phyloP scores from a whole-genome alignment of 1,140 invertebrate species.

The Calosoma granatense region DNA sequence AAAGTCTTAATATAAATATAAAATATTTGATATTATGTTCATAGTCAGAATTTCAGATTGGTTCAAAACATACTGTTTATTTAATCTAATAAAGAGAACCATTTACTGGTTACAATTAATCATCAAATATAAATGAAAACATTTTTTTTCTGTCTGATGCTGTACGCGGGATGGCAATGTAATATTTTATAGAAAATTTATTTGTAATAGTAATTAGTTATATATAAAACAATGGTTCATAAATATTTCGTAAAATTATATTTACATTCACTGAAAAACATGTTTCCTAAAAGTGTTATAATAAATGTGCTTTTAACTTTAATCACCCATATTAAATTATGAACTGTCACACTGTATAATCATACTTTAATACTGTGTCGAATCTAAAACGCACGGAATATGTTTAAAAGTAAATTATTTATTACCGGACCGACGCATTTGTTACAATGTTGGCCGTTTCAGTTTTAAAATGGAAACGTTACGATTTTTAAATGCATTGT shows the following conservation, averaged over 20 bases:
- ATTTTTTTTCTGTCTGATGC: no score
- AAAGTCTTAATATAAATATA: no score
- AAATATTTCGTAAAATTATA: neutral
- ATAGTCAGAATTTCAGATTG: no score
- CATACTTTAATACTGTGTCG: neutral
- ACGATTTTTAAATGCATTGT: neutral
- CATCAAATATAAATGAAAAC: no score
- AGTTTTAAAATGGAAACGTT: constrained; percentile 1
- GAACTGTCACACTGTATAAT: neutral
- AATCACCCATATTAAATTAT: constrained; percentile 5
- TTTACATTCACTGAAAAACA: neutral
- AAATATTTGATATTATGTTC: no score
- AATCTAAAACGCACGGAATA: neutral
- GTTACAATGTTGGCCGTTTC: neutral
- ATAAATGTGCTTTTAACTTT: constrained; percentile 1
- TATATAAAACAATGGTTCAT: no score
- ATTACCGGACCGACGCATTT: neutral
- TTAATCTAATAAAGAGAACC: no score
- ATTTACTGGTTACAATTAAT: no score
- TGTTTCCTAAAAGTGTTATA: constrained; percentile 1
- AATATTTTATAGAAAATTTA: no score
- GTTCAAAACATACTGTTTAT: no score
- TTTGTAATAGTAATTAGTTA: no score
- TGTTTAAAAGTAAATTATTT: neutral
- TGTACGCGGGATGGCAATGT: no score